These are phyloP conservation scores for Heterotis niloticus DNA, from an alignment of 2,113 vertebrate genomes.

Conservation along the genomic window DNA sequence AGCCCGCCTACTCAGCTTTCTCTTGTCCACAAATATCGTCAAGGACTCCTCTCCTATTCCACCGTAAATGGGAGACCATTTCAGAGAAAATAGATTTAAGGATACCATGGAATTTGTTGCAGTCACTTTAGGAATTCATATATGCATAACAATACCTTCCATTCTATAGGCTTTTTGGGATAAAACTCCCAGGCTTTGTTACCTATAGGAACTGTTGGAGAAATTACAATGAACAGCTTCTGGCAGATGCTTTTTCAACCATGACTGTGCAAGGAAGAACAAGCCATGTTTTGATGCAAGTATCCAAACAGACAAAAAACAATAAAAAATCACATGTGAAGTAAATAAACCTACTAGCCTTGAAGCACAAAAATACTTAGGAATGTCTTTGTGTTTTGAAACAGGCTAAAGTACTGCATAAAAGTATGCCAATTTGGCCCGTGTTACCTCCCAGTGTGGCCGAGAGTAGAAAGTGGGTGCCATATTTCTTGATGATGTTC, in stretches of 20 bases:
- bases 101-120: not conserved
- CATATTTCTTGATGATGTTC: slow-evolving; percentile 74
- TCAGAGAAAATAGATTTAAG: too few relatives aligned
- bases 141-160: not conserved
- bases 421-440: too few relatives aligned
- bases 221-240: not conserved
- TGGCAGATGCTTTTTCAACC: not conserved
- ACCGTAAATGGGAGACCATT: slow-evolving; percentile 25
- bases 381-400: not conserved
- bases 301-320: not conserved
- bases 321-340: too few relatives aligned
- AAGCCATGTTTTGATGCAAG: not conserved
- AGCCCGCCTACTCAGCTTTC: slow-evolving; percentile 59
- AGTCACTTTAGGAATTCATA: not conserved
- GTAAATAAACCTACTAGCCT: too few relatives aligned
- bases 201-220: not conserved
- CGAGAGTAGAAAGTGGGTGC: slow-evolving; percentile 68
- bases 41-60: slow-evolving; percentile 71
- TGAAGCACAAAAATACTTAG: not conserved
- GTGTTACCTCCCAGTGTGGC: slow-evolving; percentile 71
- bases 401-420: not conserved
- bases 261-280: not conserved
- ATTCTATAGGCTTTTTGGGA: not conserved
- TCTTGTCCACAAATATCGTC: slow-evolving; percentile 76
- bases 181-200: not conserved